phyloP scores from a whole-genome alignment of 2,113 vertebrate species.

The Tragelaphus buxtoni region DNA sequence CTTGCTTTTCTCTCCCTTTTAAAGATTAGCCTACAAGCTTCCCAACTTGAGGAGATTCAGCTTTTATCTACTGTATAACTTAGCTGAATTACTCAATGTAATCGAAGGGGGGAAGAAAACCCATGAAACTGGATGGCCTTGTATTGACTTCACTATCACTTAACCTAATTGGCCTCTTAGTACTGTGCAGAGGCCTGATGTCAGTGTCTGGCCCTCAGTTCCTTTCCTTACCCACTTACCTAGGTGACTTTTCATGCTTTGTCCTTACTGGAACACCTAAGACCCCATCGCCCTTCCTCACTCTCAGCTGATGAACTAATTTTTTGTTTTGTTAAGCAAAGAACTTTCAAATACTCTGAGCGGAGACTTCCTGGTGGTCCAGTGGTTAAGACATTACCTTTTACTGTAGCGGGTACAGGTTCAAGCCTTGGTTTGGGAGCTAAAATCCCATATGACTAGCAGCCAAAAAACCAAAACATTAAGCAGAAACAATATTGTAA shows the following conservation, averaged over 20 bases:
- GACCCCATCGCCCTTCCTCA: neutral
- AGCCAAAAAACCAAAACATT: neutral
- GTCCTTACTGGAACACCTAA: neutral
- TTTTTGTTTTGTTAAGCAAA: conserved; percentile 3
- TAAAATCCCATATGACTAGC: neutral
- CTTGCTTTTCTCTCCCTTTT: neutral
- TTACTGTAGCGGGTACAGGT: neutral
- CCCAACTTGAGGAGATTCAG: neutral
- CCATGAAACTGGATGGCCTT: neutral
- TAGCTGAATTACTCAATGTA: neutral
- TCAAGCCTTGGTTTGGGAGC: neutral
- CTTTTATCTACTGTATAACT: neutral
- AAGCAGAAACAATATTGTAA: neutral
- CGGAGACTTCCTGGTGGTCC: neutral
- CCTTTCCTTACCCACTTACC: neutral
- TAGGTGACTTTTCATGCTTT: neutral
- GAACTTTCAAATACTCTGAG: neutral
- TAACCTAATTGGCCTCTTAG: neutral
- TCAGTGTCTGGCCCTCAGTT: neutral
- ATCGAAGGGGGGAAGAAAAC: accelerated
- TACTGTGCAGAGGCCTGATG: neutral
- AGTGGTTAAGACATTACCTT: neutral
- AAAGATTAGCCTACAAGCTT: neutral
- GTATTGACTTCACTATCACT: neutral
- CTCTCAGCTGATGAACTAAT: neutral